phyloP scores from a whole-genome alignment of 1,140 invertebrate genomes.

The Drosophila truncata region DNA sequence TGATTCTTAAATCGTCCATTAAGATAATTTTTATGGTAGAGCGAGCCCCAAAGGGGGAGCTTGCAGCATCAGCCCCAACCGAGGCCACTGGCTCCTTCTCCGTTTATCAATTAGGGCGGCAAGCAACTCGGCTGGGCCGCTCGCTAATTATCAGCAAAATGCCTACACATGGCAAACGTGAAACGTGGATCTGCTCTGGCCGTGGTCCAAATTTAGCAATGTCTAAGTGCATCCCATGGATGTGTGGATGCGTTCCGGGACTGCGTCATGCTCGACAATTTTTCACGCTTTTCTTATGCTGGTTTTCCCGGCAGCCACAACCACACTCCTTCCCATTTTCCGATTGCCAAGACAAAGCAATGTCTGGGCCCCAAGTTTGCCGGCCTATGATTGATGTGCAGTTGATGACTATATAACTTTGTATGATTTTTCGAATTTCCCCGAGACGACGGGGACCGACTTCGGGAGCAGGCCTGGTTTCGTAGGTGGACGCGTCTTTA shows the following conservation, averaged over 20 bases:
- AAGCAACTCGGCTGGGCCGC: slow-evolving; percentile 52
- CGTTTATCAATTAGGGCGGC: slow-evolving; percentile 82
- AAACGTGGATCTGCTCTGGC: slow-evolving; percentile 19
- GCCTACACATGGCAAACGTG: slow-evolving; percentile 67
- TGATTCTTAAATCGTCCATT: slow-evolving; percentile 84
- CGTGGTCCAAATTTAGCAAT: slow-evolving; percentile 75
- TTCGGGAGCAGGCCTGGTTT: slow-evolving; percentile 41
- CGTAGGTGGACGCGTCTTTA: slow-evolving; percentile 81
- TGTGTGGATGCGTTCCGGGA: slow-evolving; percentile 55
- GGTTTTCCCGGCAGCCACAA: slow-evolving; percentile 26
- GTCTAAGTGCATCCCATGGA: slow-evolving; percentile 61
- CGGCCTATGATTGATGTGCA: slow-evolving; percentile 81
- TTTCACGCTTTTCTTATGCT: slow-evolving; percentile 78
- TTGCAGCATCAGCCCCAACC: slow-evolving; percentile 19
- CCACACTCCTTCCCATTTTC: slow-evolving; percentile 6
- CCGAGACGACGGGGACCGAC: slow-evolving; percentile 6
- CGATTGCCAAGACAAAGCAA: slow-evolving; percentile 44
- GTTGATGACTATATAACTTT: slow-evolving; percentile 83
- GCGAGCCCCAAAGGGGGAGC: slow-evolving; percentile 43
- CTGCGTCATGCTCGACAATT: slow-evolving; percentile 80
- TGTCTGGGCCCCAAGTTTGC: slow-evolving; percentile 56
- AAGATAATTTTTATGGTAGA: slow-evolving; percentile 83
- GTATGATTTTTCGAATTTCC: slow-evolving; percentile 72
- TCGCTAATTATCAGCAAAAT: slow-evolving; percentile 81
- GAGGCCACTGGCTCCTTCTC: slow-evolving; percentile 34